Evolutionary conservation across 2,113 vertebrate genomes (phyloP).

Genomic region (Ochotona princeps): DNA sequence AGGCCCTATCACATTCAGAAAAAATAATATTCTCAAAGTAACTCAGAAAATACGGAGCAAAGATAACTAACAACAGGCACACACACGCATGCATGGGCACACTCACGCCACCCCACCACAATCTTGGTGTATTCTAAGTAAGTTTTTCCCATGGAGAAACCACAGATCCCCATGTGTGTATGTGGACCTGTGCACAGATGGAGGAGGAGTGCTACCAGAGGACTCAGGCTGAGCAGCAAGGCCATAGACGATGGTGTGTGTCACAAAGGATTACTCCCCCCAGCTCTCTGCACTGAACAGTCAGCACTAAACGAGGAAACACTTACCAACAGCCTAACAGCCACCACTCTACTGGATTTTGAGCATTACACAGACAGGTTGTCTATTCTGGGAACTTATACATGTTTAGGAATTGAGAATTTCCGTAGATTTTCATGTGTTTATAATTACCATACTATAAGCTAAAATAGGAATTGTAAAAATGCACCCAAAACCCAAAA

Average conservation of each 20-base stretch:
- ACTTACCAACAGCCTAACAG: neutral
- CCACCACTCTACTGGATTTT: neutral
- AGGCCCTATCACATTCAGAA: neutral
- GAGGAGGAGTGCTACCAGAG: no score
- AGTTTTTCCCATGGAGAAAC: neutral
- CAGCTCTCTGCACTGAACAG: neutral
- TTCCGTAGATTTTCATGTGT: neutral
- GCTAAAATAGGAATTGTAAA: neutral
- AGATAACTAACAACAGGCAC: neutral
- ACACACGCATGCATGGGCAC: neutral
- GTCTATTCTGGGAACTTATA: neutral
- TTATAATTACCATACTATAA: neutral
- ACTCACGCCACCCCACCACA: neutral
- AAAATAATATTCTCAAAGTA: neutral
- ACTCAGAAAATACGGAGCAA: neutral
- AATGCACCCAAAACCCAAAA: neutral
- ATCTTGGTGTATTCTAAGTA: neutral
- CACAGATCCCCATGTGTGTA: neutral
- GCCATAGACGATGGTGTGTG: neutral
- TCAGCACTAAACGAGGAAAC: neutral
- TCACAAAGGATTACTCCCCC: neutral
- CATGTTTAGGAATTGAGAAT: neutral
- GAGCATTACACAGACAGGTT: neutral
- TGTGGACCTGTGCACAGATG: neutral
- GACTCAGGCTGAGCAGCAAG: neutral